These are phyloP conservation scores for Drosophila histrio DNA, from an alignment of 2,888 invertebrate genomes.

Conservation along the genomic window DNA sequence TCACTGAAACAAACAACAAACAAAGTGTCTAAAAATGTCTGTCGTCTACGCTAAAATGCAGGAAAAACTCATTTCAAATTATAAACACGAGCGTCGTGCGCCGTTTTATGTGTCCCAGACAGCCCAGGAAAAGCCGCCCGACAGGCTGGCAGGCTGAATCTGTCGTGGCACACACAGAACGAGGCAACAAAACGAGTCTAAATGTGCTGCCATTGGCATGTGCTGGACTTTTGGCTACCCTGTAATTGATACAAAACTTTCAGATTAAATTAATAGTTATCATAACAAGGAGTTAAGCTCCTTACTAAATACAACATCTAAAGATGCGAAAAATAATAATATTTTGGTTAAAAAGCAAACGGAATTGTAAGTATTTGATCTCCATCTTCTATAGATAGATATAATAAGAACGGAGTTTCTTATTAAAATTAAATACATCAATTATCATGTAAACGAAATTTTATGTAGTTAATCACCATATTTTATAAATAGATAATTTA, in stretches of 20 bases:
- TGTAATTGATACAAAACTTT: not conserved
- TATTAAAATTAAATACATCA: too few relatives aligned
- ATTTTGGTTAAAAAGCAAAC: too few relatives aligned
- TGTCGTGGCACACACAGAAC: constrained; percentile 27
- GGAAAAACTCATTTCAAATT: constrained; percentile 74
- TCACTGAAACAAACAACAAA: constrained; percentile 45
- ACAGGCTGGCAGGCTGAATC: constrained; percentile 21
- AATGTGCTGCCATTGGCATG: not conserved
- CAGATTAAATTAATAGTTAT: not conserved
- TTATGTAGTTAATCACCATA: too few relatives aligned
- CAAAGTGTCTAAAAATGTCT: constrained; percentile 54
- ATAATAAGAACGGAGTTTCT: too few relatives aligned
- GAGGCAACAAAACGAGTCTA: constrained; percentile 3
- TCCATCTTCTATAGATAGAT: too few relatives aligned
- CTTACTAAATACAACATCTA: not conserved
- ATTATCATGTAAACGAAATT: too few relatives aligned
- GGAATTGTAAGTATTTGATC: too few relatives aligned
- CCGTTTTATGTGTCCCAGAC: constrained; percentile 48
- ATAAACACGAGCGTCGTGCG: constrained; percentile 64
- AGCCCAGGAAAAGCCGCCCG: constrained; percentile 12
- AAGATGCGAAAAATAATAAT: too few relatives aligned
- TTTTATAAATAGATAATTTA: too few relatives aligned
- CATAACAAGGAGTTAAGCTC: not conserved
- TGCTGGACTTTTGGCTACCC: constrained; percentile 8
- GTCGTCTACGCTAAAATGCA: constrained; percentile 60